Evolutionary conservation across 2,888 invertebrate genomes (phyloP).

Genomic region (Polymixis lichenea): DNA sequence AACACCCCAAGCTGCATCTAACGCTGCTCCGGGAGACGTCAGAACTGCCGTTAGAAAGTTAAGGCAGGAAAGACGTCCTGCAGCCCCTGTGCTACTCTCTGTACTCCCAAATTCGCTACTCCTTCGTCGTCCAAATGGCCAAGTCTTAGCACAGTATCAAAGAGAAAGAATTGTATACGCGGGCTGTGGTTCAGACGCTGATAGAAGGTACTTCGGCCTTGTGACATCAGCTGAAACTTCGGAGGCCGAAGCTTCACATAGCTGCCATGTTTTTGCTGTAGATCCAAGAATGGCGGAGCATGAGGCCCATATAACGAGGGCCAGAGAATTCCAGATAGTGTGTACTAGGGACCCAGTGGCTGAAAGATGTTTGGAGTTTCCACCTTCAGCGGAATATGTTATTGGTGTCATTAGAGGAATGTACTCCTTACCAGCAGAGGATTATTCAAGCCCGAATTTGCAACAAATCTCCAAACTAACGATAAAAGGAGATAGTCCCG

Average conservation of each 20-base stretch:
- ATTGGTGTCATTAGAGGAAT: constrained; percentile 93
- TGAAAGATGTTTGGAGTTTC: constrained; percentile 96
- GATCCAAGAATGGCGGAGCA: constrained; percentile 97
- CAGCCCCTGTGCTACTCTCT: constrained; percentile 96
- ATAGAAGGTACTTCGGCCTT: constrained; percentile 97
- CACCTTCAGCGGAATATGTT: constrained; percentile 95
- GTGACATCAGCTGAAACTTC: constrained; percentile 95
- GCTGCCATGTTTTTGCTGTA: constrained; percentile 98
- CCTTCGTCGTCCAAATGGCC: constrained; percentile 94
- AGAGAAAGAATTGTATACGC: constrained; percentile 96
- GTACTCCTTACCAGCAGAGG: constrained; percentile 91
- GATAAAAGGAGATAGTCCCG: constrained; percentile 86
- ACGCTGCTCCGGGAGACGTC: constrained; percentile 94
- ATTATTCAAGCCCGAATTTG: constrained; percentile 82
- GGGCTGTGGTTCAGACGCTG: constrained; percentile 97
- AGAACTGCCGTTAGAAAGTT: constrained; percentile 97
- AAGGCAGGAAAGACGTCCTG: constrained; percentile 96
- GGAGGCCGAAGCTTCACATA: constrained; percentile 92
- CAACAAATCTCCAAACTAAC: constrained; percentile 86
- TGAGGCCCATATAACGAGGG: constrained; percentile 94
- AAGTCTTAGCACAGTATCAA: constrained; percentile 96
- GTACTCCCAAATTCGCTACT: constrained; percentile 95
- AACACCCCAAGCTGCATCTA: constrained; percentile 96
- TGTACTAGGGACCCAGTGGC: constrained; percentile 95
- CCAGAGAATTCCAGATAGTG: constrained; percentile 95